A percentile compares a stretch with the other conserved stretches of the same genome.
Conservation (phyloP, 2,113 vertebrate genomes). For the Cavia aperea region DNA sequence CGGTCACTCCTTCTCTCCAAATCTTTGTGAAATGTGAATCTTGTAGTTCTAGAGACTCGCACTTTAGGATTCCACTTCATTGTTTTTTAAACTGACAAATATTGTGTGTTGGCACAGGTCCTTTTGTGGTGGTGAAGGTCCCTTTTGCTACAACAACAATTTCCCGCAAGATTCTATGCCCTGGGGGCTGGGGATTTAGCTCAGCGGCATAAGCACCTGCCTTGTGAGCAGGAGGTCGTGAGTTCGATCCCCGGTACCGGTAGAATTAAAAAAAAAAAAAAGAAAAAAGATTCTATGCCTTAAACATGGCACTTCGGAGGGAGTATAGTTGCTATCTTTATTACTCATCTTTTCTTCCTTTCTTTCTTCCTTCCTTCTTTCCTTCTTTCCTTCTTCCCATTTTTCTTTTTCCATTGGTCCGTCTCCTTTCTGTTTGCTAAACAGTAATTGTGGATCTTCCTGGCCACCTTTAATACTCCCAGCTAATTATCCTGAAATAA, state of each 20-base stretch:
- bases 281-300: neutral
- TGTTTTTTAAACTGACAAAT: slow-evolving; percentile 2
- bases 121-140: slow-evolving; percentile 42
- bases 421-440: slow-evolving; percentile 83
- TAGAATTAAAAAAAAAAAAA: no score
- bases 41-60: neutral
- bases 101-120: neutral
- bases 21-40: neutral
- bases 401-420: slow-evolving; percentile 50
- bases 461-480: slow-evolving; percentile 86
- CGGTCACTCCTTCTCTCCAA: neutral
- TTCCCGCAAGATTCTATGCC: neutral
- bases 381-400: slow-evolving; percentile 43
- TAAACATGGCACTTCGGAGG: neutral
- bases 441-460: slow-evolving; percentile 84
- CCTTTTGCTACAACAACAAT: neutral
- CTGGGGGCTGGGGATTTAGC: no score
- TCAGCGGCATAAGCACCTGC: no score
- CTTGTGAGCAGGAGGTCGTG: no score
- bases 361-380: slow-evolving; percentile 61
- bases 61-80: slow-evolving; percentile 18
- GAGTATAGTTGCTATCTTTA: neutral
- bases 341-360: slow-evolving; percentile 57
- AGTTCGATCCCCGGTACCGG: no score
- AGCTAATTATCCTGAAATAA: slow-evolving; percentile 89